Conservation (phyloP, 2,797 vertebrate genomes). For the Sphenopsis melanotis region DNA sequence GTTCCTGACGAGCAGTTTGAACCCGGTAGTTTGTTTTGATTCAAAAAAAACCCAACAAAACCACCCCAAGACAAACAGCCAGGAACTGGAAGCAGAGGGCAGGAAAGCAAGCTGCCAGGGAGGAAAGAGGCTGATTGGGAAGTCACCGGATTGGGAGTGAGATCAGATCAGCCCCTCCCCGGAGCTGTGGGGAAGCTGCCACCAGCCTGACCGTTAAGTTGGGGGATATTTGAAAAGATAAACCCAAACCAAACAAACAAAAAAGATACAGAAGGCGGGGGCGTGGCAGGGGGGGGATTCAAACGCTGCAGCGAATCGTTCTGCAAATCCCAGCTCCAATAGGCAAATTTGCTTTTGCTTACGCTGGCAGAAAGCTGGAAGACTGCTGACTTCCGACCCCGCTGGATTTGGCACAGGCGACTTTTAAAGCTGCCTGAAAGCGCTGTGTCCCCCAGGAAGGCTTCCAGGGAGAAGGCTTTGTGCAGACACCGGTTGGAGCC, state of each 20-base stretch:
- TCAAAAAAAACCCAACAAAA: neutral
- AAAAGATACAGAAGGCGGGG: neutral
- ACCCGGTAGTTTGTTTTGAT: slow-evolving; percentile 38
- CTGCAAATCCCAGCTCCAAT: neutral
- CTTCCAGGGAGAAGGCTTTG: neutral
- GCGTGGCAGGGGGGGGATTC: neutral
- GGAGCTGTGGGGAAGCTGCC: neutral
- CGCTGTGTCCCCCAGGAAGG: neutral
- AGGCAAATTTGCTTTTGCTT: slow-evolving; percentile 28
- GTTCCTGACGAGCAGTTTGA: slow-evolving; percentile 2
- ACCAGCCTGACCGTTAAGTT: neutral
- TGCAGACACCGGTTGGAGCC: neutral
- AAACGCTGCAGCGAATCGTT: neutral
- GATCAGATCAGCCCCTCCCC: neutral
- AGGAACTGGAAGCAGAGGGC: neutral
- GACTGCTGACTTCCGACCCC: slow-evolving; percentile 6
- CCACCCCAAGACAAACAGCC: neutral
- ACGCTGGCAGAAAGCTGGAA: slow-evolving; percentile 33
- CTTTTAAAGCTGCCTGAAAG: neutral
- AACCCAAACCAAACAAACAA: neutral
- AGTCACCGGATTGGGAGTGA: neutral
- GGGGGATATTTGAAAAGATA: slow-evolving; percentile 11
- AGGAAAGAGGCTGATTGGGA: neutral
- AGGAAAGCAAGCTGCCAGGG: neutral
- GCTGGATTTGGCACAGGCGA: neutral